phyloP scores from a whole-genome alignment of 2,888 invertebrate genomes.

The Luffia ferchaultella region DNA sequence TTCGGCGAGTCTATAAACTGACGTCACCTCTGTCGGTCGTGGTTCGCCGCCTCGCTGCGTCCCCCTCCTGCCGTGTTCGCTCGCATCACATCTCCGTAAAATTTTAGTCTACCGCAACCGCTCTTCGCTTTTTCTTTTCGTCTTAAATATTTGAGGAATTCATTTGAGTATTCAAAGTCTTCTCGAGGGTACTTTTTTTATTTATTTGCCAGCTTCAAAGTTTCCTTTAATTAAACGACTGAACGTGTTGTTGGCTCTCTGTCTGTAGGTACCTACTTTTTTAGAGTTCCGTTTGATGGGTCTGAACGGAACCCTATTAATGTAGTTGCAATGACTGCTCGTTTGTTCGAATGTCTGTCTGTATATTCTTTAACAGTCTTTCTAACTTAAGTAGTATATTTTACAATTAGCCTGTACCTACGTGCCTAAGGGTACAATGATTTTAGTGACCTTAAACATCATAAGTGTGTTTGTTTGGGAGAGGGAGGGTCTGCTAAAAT shows the following conservation, averaged over 20 bases:
- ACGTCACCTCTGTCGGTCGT: slow-evolving; percentile 35
- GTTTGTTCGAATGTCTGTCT: too few relatives aligned
- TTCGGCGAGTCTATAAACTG: slow-evolving; percentile 30
- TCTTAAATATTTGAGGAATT: slow-evolving; percentile 17
- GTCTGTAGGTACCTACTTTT: too few relatives aligned
- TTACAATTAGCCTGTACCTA: too few relatives aligned
- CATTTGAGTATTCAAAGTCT: slow-evolving; percentile 3
- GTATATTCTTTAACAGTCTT: too few relatives aligned
- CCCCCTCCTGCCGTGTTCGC: not conserved
- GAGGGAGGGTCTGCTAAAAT: too few relatives aligned
- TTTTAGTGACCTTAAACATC: too few relatives aligned
- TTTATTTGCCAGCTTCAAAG: slow-evolving; percentile 7
- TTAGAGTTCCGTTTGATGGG: too few relatives aligned
- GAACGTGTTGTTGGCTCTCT: not conserved
- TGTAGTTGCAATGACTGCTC: too few relatives aligned
- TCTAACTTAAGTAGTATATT: too few relatives aligned
- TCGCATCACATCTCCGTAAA: slow-evolving; percentile 1
- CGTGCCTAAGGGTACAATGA: too few relatives aligned
- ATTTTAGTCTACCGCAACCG: slow-evolving; percentile 10
- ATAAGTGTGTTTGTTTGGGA: too few relatives aligned
- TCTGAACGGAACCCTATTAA: too few relatives aligned
- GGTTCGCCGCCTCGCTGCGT: slow-evolving; percentile 17
- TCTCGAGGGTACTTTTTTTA: slow-evolving; percentile 19
- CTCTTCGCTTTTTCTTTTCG: slow-evolving; percentile 8
- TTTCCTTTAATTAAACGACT: slow-evolving; percentile 24